These are phyloP conservation scores for Aptenodytes patagonicus DNA, from an alignment of 2,113 vertebrate species.

Conservation along the genomic window DNA sequence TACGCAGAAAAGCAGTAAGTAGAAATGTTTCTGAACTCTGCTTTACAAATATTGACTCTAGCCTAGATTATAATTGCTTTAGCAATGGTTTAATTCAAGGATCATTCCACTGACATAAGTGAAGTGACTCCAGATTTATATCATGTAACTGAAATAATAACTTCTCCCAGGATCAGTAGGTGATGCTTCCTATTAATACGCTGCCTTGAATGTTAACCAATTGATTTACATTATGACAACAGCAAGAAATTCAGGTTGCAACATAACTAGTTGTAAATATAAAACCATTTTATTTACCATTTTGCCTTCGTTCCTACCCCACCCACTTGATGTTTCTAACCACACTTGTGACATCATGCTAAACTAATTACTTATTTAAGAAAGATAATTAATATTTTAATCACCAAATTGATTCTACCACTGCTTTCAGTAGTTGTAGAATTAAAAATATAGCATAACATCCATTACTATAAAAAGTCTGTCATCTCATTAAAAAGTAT, in stretches of 20 bases:
- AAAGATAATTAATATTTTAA: conserved; percentile 17
- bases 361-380: conserved; percentile 24
- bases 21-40: not conserved
- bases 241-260: not conserved
- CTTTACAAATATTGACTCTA: not conserved
- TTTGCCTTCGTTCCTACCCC: not conserved
- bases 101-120: not conserved
- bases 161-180: not conserved
- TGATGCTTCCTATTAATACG: not conserved
- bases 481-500: not conserved
- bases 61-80: not conserved
- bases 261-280: not conserved
- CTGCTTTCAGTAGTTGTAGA: not conserved
- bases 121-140: not conserved
- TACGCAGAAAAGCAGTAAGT: not conserved
- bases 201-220: not conserved
- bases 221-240: not conserved
- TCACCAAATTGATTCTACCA: not conserved
- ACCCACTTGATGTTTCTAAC: not conserved
- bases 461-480: not conserved
- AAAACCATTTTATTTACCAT: not conserved
- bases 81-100: not conserved
- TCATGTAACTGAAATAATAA: not conserved
- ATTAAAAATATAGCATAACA: not conserved
- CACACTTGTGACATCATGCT: not conserved